These are phyloP conservation scores for Numenius arquata DNA, from an alignment of 2,113 vertebrate genomes.

Conservation along the genomic window DNA sequence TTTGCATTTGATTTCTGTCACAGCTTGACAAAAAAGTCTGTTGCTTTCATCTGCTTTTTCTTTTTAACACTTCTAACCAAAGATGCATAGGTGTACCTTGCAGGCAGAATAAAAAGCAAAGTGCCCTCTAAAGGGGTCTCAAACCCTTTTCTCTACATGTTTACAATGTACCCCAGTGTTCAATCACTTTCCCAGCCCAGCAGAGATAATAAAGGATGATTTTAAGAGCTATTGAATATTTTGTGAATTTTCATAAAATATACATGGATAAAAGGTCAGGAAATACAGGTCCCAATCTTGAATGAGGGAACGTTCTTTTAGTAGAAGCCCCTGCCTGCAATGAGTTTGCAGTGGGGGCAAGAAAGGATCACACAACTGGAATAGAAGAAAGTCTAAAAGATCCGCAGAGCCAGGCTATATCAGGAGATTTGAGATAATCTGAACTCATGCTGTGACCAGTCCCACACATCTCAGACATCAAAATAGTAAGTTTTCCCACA, in stretches of 20 bases:
- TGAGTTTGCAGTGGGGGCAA: neutral
- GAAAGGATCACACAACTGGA: neutral
- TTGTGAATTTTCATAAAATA: slow-evolving; percentile 17
- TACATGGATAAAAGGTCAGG: neutral
- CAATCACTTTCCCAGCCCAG: neutral
- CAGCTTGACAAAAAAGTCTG: slow-evolving; percentile 64
- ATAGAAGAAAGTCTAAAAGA: neutral
- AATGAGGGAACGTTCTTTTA: neutral
- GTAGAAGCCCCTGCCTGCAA: neutral
- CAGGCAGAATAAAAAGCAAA: slow-evolving; percentile 52
- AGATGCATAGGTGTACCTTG: slow-evolving; percentile 43
- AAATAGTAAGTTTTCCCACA: neutral
- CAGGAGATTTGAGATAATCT: neutral
- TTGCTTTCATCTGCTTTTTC: slow-evolving; percentile 68
- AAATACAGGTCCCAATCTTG: neutral
- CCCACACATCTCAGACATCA: neutral
- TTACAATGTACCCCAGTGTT: slow-evolving; percentile 21
- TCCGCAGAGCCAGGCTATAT: fast-evolving
- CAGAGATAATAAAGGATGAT: neutral
- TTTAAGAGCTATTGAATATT: slow-evolving; percentile 1
- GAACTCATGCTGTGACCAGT: neutral
- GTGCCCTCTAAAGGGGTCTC: slow-evolving; percentile 45
- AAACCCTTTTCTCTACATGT: neutral
- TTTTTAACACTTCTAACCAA: slow-evolving; percentile 61
- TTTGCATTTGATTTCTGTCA: slow-evolving; percentile 76